Base-by-base conservation (phyloP, 2,113 vertebrate species). In the Synchiropus splendidus region DNA sequence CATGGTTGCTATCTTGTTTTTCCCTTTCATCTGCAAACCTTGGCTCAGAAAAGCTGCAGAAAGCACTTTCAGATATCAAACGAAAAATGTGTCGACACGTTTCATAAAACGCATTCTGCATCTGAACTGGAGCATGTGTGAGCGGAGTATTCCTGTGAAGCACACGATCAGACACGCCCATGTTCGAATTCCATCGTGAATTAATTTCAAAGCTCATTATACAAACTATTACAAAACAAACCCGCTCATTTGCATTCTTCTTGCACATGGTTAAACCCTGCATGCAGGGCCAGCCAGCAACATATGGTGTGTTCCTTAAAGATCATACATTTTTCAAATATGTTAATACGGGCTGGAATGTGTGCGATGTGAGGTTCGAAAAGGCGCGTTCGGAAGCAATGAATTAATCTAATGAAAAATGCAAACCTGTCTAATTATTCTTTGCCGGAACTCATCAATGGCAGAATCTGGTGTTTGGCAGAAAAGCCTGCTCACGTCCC, bases 401-500 rank as follows among this genome's bases (percentile, higher is more conserved):
- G 55, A 74, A 60, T 74, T 68, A 63, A 67, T 64, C 66, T 78
- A 58, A 76, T 74, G 72, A 78, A 76, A 79, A 68, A 75, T 74
- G 60, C 62, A 79, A 70, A 56, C 33, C 48, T 64, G 51, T 56
- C 67, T 58, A 73, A 77, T 71, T 71, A 71, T 75, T 71, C 58
- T 41, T 46, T 30, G 57, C 50, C 51, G 58, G 43, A n/a, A 56
- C 62, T 54, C 40, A 66, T 75, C 49, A 77, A 55, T 75, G 77
- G 67, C 45, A 68, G 65, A 56, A 58, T 67, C 45, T 69, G 50
- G 59, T 43, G 48, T 59, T 65, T 9, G 60, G 47, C 55, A 32
- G 12, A 36, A 36, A 36, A 58, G 53, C 18, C 3, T 27, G 33
- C 21, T 27, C 39, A 48, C 10, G 10, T 14, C 12, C n/a, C 27